Base-by-base conservation (phyloP, 2,797 vertebrate species). In the Gouania willdenowi region DNA sequence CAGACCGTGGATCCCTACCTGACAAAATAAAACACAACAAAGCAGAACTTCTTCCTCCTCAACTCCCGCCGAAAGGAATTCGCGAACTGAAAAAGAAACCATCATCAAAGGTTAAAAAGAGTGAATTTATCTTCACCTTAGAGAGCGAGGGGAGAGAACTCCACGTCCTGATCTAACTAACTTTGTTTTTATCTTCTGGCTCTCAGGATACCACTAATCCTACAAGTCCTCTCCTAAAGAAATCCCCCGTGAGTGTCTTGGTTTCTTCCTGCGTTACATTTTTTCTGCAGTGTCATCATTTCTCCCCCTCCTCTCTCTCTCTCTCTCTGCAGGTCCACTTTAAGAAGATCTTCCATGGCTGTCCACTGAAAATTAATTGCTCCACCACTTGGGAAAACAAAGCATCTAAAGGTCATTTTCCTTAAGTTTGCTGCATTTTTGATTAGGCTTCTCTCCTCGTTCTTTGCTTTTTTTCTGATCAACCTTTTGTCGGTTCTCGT, bases 261-360 rank as follows among this genome's bases (percentile, higher is more conserved):
- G n/a, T n/a, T n/a, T n/a, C n/a, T n/a, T n/a, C n/a, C n/a, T n/a
- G n/a, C n/a, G n/a, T 18, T 5, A 3, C 10, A 10, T 10, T 10
- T 10, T 10, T 10, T 10, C 10, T 10, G 10, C 16, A 6, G 26
- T 28, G 18, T 1, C 3, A 8, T 1, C 1, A 6, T 5, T 2
- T 2, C 5, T 4, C 12, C 4, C 2, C 17, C n/a, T 26, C 8
- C 6, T 1, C 11, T 14, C 11, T 19, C 10, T 20, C 10, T 4
- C 4, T 22, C 1, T 28, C 1, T 43, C 12, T 35, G 4, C 77
- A 94, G 93, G 77, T 87, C 14, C 82, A 80, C 36, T 92, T 94
- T 11, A 87, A 89, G 37, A 95, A 92, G 71, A 71, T 96, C 15
- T 96, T 96, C 64, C 87, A 92, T 0, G 92, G 93, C 47, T 94